Evolutionary conservation across 2,797 vertebrate species (phyloP).

Genomic region (Rhinatrema bivittatum): DNA sequence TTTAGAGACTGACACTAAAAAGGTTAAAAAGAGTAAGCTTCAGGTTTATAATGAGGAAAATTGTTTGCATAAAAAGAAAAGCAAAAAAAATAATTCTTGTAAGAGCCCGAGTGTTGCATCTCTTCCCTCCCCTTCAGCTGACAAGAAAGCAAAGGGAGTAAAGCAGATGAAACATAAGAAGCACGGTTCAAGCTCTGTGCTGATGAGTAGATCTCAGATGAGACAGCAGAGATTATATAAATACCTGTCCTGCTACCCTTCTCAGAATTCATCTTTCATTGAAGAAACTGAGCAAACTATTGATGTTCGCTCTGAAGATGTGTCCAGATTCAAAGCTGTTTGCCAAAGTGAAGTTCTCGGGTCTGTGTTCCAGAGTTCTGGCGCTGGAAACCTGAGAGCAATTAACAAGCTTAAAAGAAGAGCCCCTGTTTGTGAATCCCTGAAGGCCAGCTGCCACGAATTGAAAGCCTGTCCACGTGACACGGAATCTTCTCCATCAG

Average conservation of each 20-base stretch:
- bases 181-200: not conserved
- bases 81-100: not conserved
- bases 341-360: constrained; percentile 1
- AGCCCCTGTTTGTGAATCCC: constrained; percentile 22
- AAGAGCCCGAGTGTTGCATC: not conserved
- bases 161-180: not conserved
- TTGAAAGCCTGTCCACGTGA: constrained; percentile 28
- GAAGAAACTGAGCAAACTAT: not conserved
- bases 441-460: constrained; percentile 15
- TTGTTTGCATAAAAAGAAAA: not conserved
- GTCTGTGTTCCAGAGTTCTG: constrained; percentile 12
- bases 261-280: not conserved
- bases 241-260: not conserved
- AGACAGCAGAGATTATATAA: not conserved
- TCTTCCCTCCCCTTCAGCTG: not conserved
- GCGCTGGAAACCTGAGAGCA: not conserved
- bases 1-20: constrained; percentile 1
- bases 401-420: constrained; percentile 20
- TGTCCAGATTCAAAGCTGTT: not conserved
- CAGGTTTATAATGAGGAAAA: not conserved
- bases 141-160: constrained; percentile 13
- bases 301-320: not conserved
- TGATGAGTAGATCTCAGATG: not conserved
- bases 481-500: constrained; percentile 41
- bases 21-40: constrained; percentile 5